Conservation (phyloP, 2,888 invertebrate species). For the Pecten maximus region DNA sequence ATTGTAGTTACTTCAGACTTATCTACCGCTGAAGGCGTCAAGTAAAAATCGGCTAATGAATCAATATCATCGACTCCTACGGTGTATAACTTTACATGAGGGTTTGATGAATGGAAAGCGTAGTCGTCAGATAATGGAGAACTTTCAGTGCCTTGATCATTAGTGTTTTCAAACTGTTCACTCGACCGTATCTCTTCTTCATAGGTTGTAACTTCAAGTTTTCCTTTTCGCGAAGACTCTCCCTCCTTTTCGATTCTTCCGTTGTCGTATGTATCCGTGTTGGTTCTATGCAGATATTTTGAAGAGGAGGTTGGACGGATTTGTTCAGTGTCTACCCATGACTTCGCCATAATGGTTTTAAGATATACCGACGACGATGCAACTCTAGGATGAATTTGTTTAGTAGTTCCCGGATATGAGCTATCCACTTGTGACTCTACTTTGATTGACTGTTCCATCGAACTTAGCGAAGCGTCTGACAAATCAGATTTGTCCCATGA, state of each 20-base stretch:
- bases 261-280: background rate
- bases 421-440: background rate
- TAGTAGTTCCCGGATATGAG: background rate
- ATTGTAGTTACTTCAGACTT: background rate
- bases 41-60: background rate
- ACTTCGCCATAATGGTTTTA: no score
- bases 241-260: background rate
- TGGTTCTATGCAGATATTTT: background rate
- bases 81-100: background rate
- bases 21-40: background rate
- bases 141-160: background rate
- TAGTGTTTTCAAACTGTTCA: background rate
- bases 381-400: background rate
- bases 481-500: no score
- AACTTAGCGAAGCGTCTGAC: no score
- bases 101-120: background rate
- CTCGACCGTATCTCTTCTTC: background rate
- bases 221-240: background rate
- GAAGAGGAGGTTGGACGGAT: background rate
- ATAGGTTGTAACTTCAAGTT: background rate
- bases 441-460: background rate
- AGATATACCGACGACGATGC: no score
- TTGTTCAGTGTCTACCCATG: background rate
- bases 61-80: background rate
- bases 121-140: background rate